Evolutionary conservation across 2,113 vertebrate species (phyloP).

Genomic region (Dicerorhinus sumatrensis): DNA sequence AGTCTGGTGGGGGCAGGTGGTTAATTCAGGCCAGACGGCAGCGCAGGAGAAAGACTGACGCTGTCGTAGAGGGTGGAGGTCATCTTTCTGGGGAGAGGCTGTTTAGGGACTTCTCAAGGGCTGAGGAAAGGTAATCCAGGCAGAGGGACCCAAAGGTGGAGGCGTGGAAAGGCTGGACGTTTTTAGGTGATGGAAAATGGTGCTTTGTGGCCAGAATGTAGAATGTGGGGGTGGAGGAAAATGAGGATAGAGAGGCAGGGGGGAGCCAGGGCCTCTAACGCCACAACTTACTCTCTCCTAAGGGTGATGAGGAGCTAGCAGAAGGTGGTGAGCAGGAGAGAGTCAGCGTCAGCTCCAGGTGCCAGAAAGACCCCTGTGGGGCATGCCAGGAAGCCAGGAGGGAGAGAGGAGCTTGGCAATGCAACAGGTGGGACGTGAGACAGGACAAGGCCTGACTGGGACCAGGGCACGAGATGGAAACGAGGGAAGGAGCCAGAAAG

Average conservation of each 20-base stretch:
- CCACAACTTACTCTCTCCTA: background rate
- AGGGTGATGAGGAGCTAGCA: background rate
- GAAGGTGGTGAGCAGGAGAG: background rate
- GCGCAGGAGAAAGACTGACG: rapidly evolving
- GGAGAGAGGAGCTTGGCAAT: background rate
- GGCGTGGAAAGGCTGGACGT: too few species aligned
- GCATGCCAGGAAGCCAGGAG: background rate
- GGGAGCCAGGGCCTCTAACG: background rate
- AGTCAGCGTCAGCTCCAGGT: background rate
- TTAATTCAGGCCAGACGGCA: background rate
- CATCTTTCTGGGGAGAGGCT: background rate
- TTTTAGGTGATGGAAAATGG: background rate
- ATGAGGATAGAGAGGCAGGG: background rate
- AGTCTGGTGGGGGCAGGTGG: background rate
- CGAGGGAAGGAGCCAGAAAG: background rate
- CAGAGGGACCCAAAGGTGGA: background rate
- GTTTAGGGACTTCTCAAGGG: background rate
- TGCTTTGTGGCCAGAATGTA: background rate
- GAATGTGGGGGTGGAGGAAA: background rate
- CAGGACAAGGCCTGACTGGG: background rate
- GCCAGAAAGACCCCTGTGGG: background rate
- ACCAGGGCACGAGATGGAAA: background rate
- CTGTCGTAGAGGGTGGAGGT: background rate
- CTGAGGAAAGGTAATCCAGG: background rate
- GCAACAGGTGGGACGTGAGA: background rate